Evolutionary conservation across 2,888 invertebrate genomes (phyloP).

Genomic region (Rhimphoctona megacephalus): DNA sequence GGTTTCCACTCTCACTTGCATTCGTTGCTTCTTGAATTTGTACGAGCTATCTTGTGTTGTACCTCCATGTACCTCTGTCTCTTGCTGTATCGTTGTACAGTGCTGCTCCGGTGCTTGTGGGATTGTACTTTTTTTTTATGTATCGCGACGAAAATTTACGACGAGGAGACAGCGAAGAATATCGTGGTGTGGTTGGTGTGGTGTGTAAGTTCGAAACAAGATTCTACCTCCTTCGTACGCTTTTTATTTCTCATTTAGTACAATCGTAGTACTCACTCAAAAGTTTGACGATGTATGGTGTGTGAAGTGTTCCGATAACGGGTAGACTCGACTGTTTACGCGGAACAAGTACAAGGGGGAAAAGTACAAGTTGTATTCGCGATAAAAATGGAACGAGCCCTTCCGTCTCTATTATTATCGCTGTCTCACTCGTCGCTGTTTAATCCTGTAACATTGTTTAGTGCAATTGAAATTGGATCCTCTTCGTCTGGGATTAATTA

Average conservation of each 20-base stretch:
- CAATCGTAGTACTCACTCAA: background rate
- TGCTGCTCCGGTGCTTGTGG: slow-evolving; percentile 26
- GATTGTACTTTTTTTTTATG: slow-evolving; percentile 13
- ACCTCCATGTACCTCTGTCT: background rate
- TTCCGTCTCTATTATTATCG: slow-evolving; percentile 40
- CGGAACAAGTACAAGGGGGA: slow-evolving; percentile 21
- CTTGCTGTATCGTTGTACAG: slow-evolving; percentile 32
- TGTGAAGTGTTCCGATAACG: slow-evolving; percentile 7
- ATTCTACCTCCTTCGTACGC: background rate
- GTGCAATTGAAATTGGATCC: background rate
- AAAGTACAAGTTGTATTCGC: slow-evolving; percentile 51
- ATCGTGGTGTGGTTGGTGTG: background rate
- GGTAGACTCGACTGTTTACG: background rate
- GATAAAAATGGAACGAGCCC: slow-evolving; percentile 65
- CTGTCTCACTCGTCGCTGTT: slow-evolving; percentile 25
- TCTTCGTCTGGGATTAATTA: slow-evolving; percentile 32
- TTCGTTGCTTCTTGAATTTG: slow-evolving; percentile 15
- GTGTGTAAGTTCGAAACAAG: slow-evolving; percentile 17
- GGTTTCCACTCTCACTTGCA: slow-evolving; percentile 16
- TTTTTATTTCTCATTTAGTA: slow-evolving; percentile 8
- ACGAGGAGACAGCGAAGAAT: background rate
- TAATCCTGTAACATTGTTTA: background rate
- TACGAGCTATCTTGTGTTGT: slow-evolving; percentile 1
- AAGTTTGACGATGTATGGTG: background rate
- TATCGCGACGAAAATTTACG: slow-evolving; percentile 17